Evolutionary conservation across 2,113 vertebrate genomes (phyloP).

Genomic region (Eolophus roseicapilla): DNA sequence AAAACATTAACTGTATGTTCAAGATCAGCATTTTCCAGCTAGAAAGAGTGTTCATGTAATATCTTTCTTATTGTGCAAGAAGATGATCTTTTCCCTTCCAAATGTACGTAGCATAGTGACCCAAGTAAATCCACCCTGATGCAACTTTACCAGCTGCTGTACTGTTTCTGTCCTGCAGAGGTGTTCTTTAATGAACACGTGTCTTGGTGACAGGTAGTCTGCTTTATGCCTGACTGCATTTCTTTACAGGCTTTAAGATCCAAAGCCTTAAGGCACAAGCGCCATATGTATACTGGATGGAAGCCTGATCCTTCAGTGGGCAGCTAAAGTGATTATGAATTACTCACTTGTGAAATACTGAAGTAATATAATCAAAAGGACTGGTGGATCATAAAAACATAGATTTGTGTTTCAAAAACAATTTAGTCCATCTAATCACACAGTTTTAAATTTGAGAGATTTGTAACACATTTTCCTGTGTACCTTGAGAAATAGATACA

Average conservation of each 20-base stretch:
- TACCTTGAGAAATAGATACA: neutral
- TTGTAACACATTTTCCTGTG: neutral
- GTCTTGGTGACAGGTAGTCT: constrained; percentile 24
- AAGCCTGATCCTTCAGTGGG: constrained; percentile 23
- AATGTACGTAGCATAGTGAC: constrained; percentile 1
- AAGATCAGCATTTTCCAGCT: constrained; percentile 1
- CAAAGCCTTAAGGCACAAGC: constrained; percentile 20
- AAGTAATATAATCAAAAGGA: neutral
- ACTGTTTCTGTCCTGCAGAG: constrained; percentile 20
- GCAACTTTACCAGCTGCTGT: neutral
- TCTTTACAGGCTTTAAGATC: constrained; percentile 21
- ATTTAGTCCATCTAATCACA: neutral
- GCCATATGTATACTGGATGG: neutral
- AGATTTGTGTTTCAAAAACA: neutral
- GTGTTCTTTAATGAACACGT: constrained; percentile 8
- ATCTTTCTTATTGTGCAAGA: neutral
- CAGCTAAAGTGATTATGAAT: constrained; percentile 1
- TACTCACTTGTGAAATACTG: constrained; percentile 19
- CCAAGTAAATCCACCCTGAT: neutral
- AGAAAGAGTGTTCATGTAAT: neutral
- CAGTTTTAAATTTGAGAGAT: neutral
- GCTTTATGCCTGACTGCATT: constrained; percentile 20
- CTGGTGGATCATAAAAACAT: neutral
- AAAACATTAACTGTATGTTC: neutral
- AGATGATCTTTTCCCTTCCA: constrained; percentile 5